Evolutionary conservation across 2,888 invertebrate genomes (phyloP).

Genomic region (Siphonodentalium dalli): DNA sequence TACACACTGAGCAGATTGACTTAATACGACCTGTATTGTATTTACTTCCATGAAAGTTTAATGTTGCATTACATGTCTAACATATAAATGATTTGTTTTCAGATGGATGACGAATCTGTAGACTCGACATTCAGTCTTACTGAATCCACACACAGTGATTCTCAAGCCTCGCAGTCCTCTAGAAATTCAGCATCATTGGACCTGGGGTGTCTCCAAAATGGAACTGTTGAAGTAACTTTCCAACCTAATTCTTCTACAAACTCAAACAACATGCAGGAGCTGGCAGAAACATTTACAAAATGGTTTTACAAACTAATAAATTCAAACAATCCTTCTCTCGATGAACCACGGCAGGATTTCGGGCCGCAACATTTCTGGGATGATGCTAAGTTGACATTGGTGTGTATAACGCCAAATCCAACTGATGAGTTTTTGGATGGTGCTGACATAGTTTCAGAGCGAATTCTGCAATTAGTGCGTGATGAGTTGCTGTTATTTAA

Average conservation of each 20-base stretch:
- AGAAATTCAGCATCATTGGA: too few species aligned
- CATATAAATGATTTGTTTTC: too few species aligned
- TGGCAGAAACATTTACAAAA: constrained; percentile 47
- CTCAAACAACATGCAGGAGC: constrained; percentile 24
- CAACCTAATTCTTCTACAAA: not conserved
- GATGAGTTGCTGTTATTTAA: constrained; percentile 67
- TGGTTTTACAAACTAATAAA: constrained; percentile 59
- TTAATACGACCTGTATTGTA: too few species aligned
- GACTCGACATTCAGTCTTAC: too few species aligned
- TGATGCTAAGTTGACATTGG: constrained; percentile 40
- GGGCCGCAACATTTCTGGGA: constrained; percentile 59
- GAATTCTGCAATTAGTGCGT: constrained; percentile 39
- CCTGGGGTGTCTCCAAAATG: too few species aligned
- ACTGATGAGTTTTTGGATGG: constrained; percentile 37
- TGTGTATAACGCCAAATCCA: constrained; percentile 19
- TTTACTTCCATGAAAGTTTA: too few species aligned
- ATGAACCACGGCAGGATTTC: constrained; percentile 36
- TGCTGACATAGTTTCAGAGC: constrained; percentile 33
- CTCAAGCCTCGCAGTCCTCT: too few species aligned
- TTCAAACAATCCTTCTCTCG: constrained; percentile 37
- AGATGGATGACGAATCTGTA: too few species aligned
- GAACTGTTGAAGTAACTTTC: constrained; percentile 3
- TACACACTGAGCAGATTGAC: too few species aligned
- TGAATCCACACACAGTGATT: too few species aligned
- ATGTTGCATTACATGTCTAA: too few species aligned